Conservation (phyloP, 1,140 invertebrate species). For the Nebria ingens region DNA sequence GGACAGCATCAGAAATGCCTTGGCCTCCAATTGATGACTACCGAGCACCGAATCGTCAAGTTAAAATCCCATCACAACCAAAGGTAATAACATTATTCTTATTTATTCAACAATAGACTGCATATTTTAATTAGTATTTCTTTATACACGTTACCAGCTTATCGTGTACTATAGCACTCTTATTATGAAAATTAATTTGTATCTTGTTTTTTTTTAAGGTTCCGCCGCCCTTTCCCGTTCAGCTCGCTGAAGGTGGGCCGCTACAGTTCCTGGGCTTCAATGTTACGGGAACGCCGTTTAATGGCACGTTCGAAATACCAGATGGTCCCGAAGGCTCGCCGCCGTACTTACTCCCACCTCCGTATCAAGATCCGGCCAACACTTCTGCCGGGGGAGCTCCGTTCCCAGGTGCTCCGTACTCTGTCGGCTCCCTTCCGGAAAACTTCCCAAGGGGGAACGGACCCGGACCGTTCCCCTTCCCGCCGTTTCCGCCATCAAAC, state of each 20-base stretch:
- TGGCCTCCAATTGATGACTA: conserved; percentile 78
- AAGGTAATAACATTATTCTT: conserved; percentile 24
- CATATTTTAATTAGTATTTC: no score
- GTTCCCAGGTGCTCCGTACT: conserved; percentile 47
- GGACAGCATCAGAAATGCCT: conserved; percentile 27
- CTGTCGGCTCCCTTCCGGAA: conserved; percentile 38
- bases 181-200: no score
- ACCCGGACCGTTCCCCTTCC: conserved; percentile 38
- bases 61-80: conserved; percentile 62
- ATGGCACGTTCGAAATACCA: conserved; percentile 40
- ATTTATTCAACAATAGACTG: conserved; percentile 10
- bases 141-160: no score
- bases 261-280: conserved; percentile 59
- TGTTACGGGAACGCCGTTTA: conserved; percentile 49
- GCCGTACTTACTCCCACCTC: conserved; percentile 33
- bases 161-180: no score
- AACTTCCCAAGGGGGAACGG: conserved; percentile 39
- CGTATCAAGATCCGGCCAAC: conserved; percentile 46
- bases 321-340: conserved; percentile 22
- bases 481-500: conserved; percentile 54
- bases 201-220: no score
- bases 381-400: conserved; percentile 46
- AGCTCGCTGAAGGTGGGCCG: conserved; percentile 67
- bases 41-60: conserved; percentile 64
- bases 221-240: conserved; percentile 81